Evolutionary conservation across 2,888 invertebrate genomes (phyloP).

Genomic region (Caenorhabditis sinica): DNA sequence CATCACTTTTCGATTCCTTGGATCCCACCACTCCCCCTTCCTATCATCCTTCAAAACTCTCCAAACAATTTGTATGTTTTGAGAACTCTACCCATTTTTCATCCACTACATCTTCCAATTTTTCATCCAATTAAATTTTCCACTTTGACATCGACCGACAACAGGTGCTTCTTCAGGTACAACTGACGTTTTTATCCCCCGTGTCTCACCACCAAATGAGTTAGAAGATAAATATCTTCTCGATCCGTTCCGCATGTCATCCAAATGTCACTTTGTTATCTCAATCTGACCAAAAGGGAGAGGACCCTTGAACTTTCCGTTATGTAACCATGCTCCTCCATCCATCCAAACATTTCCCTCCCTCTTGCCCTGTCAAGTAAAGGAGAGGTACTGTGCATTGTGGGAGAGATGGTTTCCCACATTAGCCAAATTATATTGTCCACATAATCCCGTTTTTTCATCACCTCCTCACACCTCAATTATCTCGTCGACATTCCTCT

Average conservation of each 20-base stretch:
- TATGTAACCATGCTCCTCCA: conserved; percentile 38
- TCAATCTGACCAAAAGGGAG: conserved; percentile 16
- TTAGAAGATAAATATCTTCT: background rate
- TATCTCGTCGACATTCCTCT: conserved; percentile 36
- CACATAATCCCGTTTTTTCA: conserved; percentile 42
- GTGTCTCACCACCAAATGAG: background rate
- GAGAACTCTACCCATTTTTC: conserved; percentile 25
- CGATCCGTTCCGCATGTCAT: conserved; percentile 15
- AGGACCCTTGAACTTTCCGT: conserved; percentile 55
- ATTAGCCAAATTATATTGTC: conserved; percentile 36
- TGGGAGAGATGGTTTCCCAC: conserved; percentile 33
- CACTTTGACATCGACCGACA: conserved; percentile 46
- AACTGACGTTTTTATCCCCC: conserved; percentile 28
- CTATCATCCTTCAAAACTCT: background rate
- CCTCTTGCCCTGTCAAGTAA: background rate
- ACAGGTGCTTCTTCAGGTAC: conserved; percentile 45
- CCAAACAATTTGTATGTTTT: conserved; percentile 20
- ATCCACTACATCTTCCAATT: conserved; percentile 32
- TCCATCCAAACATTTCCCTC: conserved; percentile 38
- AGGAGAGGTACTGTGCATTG: conserved; percentile 3
- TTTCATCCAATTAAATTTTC: conserved; percentile 8
- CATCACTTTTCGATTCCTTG: background rate
- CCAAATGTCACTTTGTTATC: conserved; percentile 30
- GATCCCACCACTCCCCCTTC: conserved; percentile 1
- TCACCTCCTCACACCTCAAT: conserved; percentile 56